A percentile compares a stretch with the other conserved stretches of the same genome.
Conservation (phyloP, 2,888 invertebrate species). For the Hofmannophila pseudospretella region DNA sequence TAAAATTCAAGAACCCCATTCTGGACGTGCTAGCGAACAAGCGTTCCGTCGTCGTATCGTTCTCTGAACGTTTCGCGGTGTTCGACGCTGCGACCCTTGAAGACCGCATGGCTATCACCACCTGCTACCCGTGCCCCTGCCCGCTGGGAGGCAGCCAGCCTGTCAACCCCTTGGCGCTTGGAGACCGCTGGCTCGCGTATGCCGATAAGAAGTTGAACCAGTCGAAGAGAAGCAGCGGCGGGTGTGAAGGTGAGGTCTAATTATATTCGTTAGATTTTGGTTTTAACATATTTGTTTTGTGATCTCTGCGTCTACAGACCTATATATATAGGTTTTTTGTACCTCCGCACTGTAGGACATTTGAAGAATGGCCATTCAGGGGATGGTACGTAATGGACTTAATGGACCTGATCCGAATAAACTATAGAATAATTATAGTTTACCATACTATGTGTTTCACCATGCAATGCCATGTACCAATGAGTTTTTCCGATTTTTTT, state of each 20-base stretch:
- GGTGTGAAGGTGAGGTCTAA: slow-evolving; percentile 86
- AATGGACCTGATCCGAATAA: too few relatives aligned
- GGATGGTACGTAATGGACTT: too few relatives aligned
- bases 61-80: slow-evolving; percentile 92
- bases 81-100: slow-evolving; percentile 94
- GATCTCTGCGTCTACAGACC: too few relatives aligned
- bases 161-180: slow-evolving; percentile 90
- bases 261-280: too few relatives aligned
- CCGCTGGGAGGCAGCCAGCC: slow-evolving; percentile 71
- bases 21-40: slow-evolving; percentile 93
- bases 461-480: too few relatives aligned
- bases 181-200: slow-evolving; percentile 90
- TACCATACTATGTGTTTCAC: too few relatives aligned
- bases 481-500: too few relatives aligned
- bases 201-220: slow-evolving; percentile 91
- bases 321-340: too few relatives aligned
- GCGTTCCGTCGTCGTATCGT: slow-evolving; percentile 91
- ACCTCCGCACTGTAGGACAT: too few relatives aligned
- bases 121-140: slow-evolving; percentile 93
- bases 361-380: too few relatives aligned
- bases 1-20: slow-evolving; percentile 94
- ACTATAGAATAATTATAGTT: too few relatives aligned
- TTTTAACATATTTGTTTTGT: too few relatives aligned
- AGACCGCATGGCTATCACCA: slow-evolving; percentile 90
- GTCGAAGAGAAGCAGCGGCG: slow-evolving; percentile 88